Percentiles rank a stretch among this genome's conserved stretches.
phyloP scores from a whole-genome alignment of 1,140 invertebrate genomes.

The Myzus persicae region DNA sequence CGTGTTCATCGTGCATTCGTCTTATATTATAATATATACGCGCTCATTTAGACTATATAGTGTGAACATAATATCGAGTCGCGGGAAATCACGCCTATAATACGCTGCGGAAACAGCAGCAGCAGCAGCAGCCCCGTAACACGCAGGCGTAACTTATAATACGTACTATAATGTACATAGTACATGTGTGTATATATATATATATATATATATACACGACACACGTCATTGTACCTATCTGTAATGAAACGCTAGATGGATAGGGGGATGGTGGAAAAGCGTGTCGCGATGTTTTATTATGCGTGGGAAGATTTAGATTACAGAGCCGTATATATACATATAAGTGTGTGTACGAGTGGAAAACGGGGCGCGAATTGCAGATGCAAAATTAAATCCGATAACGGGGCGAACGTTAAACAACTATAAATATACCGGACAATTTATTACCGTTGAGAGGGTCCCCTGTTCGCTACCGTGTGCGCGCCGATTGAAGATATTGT shows the following conservation, averaged over 20 bases:
- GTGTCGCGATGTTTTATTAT: slow-evolving; percentile 51
- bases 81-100: not conserved
- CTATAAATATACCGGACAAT: slow-evolving; percentile 51
- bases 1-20: not conserved
- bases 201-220: not conserved
- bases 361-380: slow-evolving; percentile 55
- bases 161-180: not conserved
- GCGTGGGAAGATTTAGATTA: slow-evolving; percentile 59
- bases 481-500: slow-evolving; percentile 54
- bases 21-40: not conserved
- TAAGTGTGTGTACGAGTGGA: not conserved
- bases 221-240: slow-evolving; percentile 20
- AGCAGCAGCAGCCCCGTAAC: not conserved
- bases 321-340: not conserved
- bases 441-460: slow-evolving; percentile 47
- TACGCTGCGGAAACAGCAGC: not conserved
- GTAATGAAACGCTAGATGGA: not conserved
- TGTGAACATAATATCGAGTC: not conserved
- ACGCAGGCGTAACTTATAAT: slow-evolving; percentile 22
- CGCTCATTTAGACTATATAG: not conserved
- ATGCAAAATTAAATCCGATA: slow-evolving; percentile 54
- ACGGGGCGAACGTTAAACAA: slow-evolving; percentile 52
- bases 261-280: not conserved
- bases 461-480: slow-evolving; percentile 48
- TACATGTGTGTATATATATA: too few species aligned